These are phyloP conservation scores for Corythornis leucogaster DNA, from an alignment of 2,797 vertebrate species.

Conservation along the genomic window DNA sequence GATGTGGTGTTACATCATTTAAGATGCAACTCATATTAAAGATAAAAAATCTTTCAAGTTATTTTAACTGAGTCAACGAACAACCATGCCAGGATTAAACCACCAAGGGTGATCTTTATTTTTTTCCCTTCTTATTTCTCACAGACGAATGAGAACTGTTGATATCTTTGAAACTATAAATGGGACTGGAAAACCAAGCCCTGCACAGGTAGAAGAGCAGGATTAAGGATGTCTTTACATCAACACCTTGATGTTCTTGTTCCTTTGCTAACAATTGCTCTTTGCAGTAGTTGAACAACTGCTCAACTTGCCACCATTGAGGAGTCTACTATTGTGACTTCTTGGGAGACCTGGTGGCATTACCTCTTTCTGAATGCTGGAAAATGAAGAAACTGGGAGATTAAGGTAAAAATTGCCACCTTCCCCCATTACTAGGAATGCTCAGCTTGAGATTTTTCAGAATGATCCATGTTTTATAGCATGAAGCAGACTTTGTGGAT, in stretches of 20 bases:
- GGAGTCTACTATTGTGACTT: background rate
- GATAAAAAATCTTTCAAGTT: background rate
- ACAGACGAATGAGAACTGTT: background rate
- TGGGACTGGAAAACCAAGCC: background rate
- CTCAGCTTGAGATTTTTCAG: background rate
- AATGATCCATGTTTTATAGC: background rate
- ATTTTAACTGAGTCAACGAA: background rate
- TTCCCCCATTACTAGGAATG: background rate
- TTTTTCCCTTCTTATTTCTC: background rate
- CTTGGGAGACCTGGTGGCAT: background rate
- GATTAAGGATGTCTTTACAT: background rate
- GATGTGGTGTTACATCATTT: background rate
- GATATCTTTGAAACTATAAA: background rate
- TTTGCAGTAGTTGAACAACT: background rate
- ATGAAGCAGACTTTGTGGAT: background rate
- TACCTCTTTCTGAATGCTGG: background rate
- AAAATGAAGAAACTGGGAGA: background rate
- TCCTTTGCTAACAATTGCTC: background rate
- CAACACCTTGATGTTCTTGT: background rate
- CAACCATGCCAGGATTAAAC: background rate
- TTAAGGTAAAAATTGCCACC: background rate
- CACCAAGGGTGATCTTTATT: background rate
- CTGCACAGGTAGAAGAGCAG: background rate
- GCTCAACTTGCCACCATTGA: background rate
- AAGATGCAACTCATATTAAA: background rate